Conservation (phyloP, 2,113 vertebrate species). For the Trogon surrucura region DNA sequence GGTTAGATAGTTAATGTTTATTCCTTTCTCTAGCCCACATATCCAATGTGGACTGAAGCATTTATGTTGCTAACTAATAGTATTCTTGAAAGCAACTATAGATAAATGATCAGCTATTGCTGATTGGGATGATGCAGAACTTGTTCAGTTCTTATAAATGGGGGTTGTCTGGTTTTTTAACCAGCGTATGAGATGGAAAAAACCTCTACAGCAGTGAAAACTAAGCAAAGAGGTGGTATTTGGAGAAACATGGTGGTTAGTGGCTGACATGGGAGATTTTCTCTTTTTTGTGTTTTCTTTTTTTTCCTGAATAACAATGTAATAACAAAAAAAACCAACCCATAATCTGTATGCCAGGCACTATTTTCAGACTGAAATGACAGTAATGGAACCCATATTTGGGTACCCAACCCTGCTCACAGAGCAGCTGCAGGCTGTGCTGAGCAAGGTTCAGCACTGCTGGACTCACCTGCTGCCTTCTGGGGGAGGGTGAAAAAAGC, state of each 20-base stretch:
- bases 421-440: neutral
- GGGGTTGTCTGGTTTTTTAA: neutral
- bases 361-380: neutral
- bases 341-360: neutral
- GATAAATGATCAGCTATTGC: neutral
- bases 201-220: neutral
- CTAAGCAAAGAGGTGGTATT: neutral
- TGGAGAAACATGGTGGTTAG: neutral
- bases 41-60: neutral
- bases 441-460: neutral
- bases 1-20: neutral
- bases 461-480: neutral
- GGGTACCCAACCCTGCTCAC: accelerated
- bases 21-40: neutral
- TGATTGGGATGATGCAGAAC: neutral
- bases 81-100: neutral
- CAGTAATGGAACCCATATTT: neutral
- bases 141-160: neutral
- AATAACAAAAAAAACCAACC: neutral
- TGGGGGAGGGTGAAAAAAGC: neutral
- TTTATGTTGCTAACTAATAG: neutral
- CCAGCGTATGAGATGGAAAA: neutral
- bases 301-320: neutral
- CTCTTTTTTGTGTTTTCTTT: neutral
- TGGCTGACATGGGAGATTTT: neutral